Base-by-base conservation (phyloP, 2,113 vertebrate genomes). In the Scomber japonicus region DNA sequence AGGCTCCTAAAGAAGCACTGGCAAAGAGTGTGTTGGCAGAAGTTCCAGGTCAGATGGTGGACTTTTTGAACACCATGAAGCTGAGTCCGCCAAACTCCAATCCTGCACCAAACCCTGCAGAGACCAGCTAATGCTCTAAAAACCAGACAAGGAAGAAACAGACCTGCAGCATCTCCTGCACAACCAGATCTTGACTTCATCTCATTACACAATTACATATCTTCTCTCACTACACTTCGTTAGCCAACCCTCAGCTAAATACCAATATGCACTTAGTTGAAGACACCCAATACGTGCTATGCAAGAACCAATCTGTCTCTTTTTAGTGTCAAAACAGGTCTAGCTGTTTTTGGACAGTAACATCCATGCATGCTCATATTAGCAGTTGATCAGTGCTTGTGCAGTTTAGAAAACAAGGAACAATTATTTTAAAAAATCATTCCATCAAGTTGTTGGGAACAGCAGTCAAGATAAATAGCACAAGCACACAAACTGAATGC, bases 11-110 rank as follows among this genome's bases (percentile, higher is more conserved):
- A 48, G 95, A 96, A 74, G 94, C 90, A 0, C 70, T 96, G 54
- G 92, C 95, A 0, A 93, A 94, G 87, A 87, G 73, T 4, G 95
- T 96, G 51, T 50, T 96, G 79, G 95, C 95, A 11, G 95, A 96
- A 80, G 91, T 96, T 17, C 95, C 95, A 2, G 24, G 50, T 75
- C 95, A 96, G 84, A 77, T 96, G 57, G 88, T 92, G 76, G 88
- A 86, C 21, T 95, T 92, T 55, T 94, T 91, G 75, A 94, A 49
- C 54, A 78, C 82, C 80, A 78, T 93, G 91, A 93, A 95, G 85
- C 78, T 92, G 51, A 80, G 0, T n/a, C 95, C 95, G 27, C 92
- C 90, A 3, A 93, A 88, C 31, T 35, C 80, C 35, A 80, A 16
- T 7, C 74, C 91, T 27, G 75, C 81, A 62, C 70, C 80, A 2